A percentile compares a stretch with the other conserved stretches of the same genome.
phyloP scores from a whole-genome alignment of 2,113 vertebrate species.

The Rhynchopsitta pachyrhyncha region DNA sequence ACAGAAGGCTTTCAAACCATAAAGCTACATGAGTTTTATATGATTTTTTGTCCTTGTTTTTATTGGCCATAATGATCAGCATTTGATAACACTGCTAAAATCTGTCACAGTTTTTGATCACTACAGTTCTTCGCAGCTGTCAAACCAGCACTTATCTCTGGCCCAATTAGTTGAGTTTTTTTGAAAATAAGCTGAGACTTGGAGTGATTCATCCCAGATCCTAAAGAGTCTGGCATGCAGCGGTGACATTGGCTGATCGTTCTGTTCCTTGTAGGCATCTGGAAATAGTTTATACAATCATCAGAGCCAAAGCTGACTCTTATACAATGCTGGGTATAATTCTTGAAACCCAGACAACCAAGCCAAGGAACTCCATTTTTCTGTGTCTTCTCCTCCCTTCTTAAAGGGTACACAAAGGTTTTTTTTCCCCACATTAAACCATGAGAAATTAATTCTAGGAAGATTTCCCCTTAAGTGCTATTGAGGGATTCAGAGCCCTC shows the following conservation, averaged over 20 bases:
- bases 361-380: background rate
- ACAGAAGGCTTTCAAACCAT: background rate
- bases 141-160: constrained; percentile 25
- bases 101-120: constrained; percentile 6
- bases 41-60: background rate
- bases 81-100: background rate
- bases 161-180: background rate
- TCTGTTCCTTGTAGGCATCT: constrained; percentile 58
- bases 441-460: background rate
- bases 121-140: constrained; percentile 26
- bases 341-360: background rate
- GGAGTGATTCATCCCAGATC: background rate
- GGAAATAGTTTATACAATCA: constrained; percentile 25
- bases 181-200: constrained; percentile 17
- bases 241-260: constrained; percentile 38
- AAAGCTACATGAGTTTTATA: background rate
- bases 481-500: background rate
- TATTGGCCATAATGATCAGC: background rate
- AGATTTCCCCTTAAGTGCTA: background rate
- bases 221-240: background rate
- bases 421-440: background rate
- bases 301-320: constrained; percentile 28
- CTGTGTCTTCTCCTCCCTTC: background rate
- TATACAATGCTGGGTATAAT: background rate
- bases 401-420: background rate